Conservation (phyloP, 2,888 invertebrate species). For the Glomeris marginata region DNA sequence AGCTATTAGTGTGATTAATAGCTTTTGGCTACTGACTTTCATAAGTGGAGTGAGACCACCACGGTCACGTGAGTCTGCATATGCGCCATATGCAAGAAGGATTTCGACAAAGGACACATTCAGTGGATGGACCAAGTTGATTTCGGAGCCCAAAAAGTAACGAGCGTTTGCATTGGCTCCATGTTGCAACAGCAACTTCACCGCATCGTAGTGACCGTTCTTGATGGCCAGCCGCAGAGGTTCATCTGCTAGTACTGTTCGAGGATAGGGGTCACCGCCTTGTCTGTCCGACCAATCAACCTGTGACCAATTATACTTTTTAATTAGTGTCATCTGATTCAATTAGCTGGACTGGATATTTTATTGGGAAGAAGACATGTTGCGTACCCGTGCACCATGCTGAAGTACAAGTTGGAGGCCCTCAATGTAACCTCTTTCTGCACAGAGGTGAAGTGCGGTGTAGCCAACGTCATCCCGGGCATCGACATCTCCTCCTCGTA, state of each 20-base stretch:
- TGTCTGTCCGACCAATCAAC: slow-evolving; percentile 46
- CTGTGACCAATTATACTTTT: no score
- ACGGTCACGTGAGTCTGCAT: slow-evolving; percentile 71
- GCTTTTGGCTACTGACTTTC: slow-evolving; percentile 47
- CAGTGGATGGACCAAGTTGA: slow-evolving; percentile 61
- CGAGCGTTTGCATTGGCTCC: slow-evolving; percentile 82
- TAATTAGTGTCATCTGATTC: no score
- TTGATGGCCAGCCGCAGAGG: slow-evolving; percentile 76
- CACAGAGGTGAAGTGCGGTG: slow-evolving; percentile 66
- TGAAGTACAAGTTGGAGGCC: slow-evolving; percentile 46
- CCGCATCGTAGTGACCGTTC: slow-evolving; percentile 56
- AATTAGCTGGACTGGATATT: no score
- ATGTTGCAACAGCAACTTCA: slow-evolving; percentile 51
- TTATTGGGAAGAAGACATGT: no score
- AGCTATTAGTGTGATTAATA: no score
- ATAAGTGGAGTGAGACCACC: slow-evolving; percentile 79
- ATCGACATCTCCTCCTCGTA: slow-evolving; percentile 65
- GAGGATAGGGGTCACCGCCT: slow-evolving; percentile 23
- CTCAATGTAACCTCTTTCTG: slow-evolving; percentile 30
- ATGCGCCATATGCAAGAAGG: slow-evolving; percentile 67
- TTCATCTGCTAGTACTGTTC: slow-evolving; percentile 44
- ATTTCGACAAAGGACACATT: slow-evolving; percentile 67
- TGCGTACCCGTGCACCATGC: slow-evolving; percentile 61
- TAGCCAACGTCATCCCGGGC: slow-evolving; percentile 80
- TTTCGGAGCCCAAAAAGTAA: slow-evolving; percentile 83